Evolutionary conservation across 2,113 vertebrate genomes (phyloP).

Genomic region (Daphoenositta chrysoptera): DNA sequence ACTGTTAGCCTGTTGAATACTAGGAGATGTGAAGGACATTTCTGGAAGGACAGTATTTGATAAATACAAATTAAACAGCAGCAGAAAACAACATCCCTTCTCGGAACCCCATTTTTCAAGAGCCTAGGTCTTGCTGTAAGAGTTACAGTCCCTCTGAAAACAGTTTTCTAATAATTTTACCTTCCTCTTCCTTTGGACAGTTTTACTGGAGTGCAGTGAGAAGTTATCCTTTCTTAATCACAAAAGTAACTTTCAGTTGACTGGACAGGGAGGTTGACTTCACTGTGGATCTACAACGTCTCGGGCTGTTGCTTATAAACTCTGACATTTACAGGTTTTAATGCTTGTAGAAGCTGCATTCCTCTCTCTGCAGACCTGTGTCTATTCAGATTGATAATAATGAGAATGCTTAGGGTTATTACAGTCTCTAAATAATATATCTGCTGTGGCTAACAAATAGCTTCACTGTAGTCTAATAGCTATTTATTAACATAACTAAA

Average conservation of each 20-base stretch:
- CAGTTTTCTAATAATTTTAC: background rate
- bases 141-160: background rate
- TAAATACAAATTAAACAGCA: background rate
- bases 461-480: background rate
- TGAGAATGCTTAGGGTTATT: slow-evolving; percentile 19
- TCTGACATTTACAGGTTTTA: background rate
- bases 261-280: background rate
- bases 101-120: background rate
- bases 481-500: slow-evolving; percentile 47
- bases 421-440: slow-evolving; percentile 30
- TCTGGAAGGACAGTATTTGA: background rate
- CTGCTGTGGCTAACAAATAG: slow-evolving; percentile 23
- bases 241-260: background rate
- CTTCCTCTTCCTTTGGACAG: background rate
- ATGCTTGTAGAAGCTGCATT: background rate
- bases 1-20: background rate
- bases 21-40: background rate
- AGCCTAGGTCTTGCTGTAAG: background rate
- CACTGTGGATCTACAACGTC: background rate
- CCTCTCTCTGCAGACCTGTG: background rate
- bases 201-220: background rate
- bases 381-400: slow-evolving; percentile 23
- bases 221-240: background rate
- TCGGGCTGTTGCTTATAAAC: background rate
- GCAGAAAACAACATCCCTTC: fast-evolving